A percentile compares a stretch with the other conserved stretches of the same genome.
Evolutionary conservation across 1,140 invertebrate species (phyloP).

Genomic region (Archegozetes longisetosus): DNA sequence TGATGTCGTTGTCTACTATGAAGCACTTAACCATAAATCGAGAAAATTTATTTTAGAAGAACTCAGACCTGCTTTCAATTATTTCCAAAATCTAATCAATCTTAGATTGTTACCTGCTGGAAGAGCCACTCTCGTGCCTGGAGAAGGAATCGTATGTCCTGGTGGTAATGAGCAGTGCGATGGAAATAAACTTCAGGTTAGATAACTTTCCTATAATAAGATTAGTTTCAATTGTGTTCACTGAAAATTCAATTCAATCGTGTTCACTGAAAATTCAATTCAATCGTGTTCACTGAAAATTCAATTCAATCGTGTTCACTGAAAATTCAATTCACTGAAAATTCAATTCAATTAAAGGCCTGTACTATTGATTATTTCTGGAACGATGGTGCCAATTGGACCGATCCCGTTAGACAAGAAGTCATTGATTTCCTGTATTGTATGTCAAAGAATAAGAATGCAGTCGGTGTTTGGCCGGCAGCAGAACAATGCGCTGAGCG

Average conservation of each 20-base stretch:
- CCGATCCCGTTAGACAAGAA: constrained; percentile 13
- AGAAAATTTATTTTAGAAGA: constrained; percentile 6
- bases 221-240: no score
- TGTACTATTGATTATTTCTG: constrained; percentile 12
- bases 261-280: no score
- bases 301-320: no score
- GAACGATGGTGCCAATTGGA: constrained; percentile 12
- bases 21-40: constrained; percentile 3
- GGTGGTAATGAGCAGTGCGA: not conserved
- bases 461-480: not conserved
- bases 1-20: not conserved
- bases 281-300: no score
- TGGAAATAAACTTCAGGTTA: constrained; percentile 11
- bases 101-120: constrained; percentile 10
- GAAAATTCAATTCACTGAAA: no score
- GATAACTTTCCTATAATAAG: not conserved
- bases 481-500: constrained; percentile 7
- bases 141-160: not conserved
- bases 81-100: constrained; percentile 6
- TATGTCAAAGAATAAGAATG: constrained; percentile 8
- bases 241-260: no score
- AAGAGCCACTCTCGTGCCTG: not conserved
- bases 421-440: constrained; percentile 13
- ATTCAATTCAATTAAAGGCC: no score
- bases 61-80: not conserved